Evolutionary conservation across 2,113 vertebrate genomes (phyloP).

Genomic region (Takifugu flavidus): DNA sequence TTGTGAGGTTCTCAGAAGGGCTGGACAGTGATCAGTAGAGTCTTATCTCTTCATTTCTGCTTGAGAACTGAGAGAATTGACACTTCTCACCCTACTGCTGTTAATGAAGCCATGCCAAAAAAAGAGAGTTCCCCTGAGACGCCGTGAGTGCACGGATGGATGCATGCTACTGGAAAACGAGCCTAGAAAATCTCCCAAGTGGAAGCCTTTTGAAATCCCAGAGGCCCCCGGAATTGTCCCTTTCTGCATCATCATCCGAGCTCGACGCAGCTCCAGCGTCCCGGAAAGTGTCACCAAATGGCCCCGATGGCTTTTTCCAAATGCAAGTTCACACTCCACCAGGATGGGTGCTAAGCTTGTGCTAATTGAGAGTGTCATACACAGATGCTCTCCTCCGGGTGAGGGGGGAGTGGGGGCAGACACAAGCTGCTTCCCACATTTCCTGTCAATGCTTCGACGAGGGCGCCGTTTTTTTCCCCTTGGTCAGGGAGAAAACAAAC

Average conservation of each 20-base stretch:
- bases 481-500: constrained; percentile 7
- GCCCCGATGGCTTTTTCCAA: constrained; percentile 38
- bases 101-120: constrained; percentile 42
- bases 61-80: constrained; percentile 25
- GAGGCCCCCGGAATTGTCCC: constrained; percentile 7
- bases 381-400: constrained; percentile 55
- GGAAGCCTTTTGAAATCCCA: constrained; percentile 27
- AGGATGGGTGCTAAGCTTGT: constrained; percentile 44
- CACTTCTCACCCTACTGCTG: constrained; percentile 16
- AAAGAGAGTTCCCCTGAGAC: constrained; percentile 24
- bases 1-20: constrained; percentile 8
- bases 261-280: constrained; percentile 29
- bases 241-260: constrained; percentile 35
- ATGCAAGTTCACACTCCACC: constrained; percentile 38
- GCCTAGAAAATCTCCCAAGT: constrained; percentile 22
- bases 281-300: constrained; percentile 50
- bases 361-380: constrained; percentile 48
- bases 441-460: constrained; percentile 8
- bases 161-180: constrained; percentile 11
- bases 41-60: constrained; percentile 23
- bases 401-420: constrained; percentile 26
- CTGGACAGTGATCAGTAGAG: constrained; percentile 20
- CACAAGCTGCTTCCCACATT: constrained; percentile 30
- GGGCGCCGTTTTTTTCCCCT: neutral
- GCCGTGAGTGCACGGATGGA: constrained; percentile 16